Conservation (phyloP, 2,797 vertebrate species). For the Macropus fuliginosus region DNA sequence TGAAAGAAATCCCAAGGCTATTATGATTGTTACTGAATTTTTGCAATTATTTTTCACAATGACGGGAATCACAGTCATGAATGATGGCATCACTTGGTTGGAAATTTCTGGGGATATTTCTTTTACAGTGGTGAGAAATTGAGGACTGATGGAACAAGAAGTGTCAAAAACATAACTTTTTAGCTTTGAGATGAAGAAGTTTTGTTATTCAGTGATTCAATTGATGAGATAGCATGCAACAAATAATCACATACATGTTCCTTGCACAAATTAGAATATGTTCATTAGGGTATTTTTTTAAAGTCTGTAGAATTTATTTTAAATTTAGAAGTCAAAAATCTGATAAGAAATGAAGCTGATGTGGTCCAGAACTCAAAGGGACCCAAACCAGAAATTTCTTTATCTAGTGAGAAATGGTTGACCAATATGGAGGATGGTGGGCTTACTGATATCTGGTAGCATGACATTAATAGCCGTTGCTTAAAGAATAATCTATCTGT, state of each 20-base stretch:
- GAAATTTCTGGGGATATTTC: not conserved
- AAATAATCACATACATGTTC: not conserved
- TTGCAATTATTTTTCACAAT: not conserved
- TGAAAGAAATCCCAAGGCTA: not conserved
- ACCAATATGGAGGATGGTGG: not conserved
- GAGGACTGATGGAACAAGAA: not conserved
- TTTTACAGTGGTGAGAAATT: not conserved
- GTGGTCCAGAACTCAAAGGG: not conserved
- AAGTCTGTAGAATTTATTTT: conserved; percentile 35
- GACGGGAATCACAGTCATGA: not conserved
- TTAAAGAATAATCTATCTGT: not conserved
- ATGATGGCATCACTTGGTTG: not conserved
- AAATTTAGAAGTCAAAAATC: conserved; percentile 18
- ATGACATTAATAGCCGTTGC: not conserved
- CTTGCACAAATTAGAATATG: conserved; percentile 19
- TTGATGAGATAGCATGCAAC: not conserved
- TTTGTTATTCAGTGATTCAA: not conserved
- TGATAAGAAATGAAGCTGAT: not conserved
- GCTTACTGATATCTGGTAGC: not conserved
- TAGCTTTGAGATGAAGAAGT: not conserved
- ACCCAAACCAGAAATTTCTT: not conserved
- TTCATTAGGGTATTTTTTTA: not conserved
- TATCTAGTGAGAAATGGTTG: not conserved
- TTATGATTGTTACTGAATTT: not conserved
- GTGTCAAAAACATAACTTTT: not conserved